A percentile compares a stretch with the other conserved stretches of the same genome.
Evolutionary conservation across 2,888 invertebrate genomes (phyloP).

Genomic region (Craniophora ligustri): DNA sequence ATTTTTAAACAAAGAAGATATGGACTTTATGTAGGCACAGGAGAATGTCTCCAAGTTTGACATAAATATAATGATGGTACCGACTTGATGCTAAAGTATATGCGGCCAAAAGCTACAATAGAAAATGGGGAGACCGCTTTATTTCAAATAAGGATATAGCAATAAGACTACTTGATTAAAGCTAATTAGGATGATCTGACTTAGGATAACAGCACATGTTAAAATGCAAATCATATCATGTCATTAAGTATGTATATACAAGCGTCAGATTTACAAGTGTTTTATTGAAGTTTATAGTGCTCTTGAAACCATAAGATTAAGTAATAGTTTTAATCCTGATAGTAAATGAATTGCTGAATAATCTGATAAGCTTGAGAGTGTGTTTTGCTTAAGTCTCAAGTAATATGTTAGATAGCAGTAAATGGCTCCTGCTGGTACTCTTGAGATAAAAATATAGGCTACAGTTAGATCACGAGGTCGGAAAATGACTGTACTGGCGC

Average conservation of each 20-base stretch:
- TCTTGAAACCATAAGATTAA: constrained; percentile 14
- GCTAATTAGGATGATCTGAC: neutral
- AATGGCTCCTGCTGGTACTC: neutral
- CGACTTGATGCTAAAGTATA: no score
- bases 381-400: neutral
- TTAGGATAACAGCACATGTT: neutral
- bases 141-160: no score
- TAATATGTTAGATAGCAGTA: neutral
- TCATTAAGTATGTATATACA: neutral
- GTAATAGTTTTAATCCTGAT: constrained; percentile 6
- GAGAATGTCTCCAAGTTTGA: no score
- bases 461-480: constrained; percentile 11
- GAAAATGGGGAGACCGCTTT: no score
- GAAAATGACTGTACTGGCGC: constrained; percentile 16
- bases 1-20: no score
- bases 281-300: constrained; percentile 24
- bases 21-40: no score
- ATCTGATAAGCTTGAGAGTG: neutral
- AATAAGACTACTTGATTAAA: no score
- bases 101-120: no score
- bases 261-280: constrained; percentile 3
- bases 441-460: neutral
- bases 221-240: neutral
- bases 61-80: no score
- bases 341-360: constrained; percentile 1